A percentile compares a stretch with the other conserved stretches of the same genome.
phyloP scores from a whole-genome alignment of 2,797 vertebrate species.

The Anas bahamensis region DNA sequence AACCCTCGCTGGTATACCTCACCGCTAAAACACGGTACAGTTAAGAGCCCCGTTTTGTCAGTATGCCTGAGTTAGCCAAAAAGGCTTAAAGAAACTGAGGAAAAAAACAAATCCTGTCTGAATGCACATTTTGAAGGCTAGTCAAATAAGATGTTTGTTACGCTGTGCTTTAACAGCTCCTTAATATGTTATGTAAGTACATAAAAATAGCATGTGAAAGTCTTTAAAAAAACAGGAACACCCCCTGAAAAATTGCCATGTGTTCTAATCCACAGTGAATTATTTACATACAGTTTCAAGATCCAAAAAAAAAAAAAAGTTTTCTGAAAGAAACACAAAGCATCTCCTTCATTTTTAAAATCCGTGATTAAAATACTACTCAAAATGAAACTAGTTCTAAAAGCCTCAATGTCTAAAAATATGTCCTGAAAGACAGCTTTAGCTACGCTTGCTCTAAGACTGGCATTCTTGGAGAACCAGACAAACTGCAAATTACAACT shows the following conservation, averaged over 20 bases:
- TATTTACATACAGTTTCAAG: neutral
- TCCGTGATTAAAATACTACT: neutral
- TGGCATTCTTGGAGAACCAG: neutral
- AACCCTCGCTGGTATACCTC: neutral
- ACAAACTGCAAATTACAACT: neutral
- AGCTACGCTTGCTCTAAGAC: neutral
- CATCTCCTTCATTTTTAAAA: neutral
- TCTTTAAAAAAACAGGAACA: neutral
- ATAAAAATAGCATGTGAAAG: neutral
- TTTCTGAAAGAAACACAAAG: neutral
- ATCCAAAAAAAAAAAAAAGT: neutral
- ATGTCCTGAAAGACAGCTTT: neutral
- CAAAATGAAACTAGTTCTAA: constrained; percentile 2
- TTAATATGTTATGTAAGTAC: neutral
- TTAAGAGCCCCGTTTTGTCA: neutral
- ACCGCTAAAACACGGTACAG: neutral
- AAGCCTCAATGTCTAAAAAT: constrained; percentile 6
- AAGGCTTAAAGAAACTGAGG: neutral
- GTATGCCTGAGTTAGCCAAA: neutral
- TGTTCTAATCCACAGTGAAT: neutral
- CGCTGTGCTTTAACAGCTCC: neutral
- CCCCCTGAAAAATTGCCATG: neutral
- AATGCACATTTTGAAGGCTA: neutral
- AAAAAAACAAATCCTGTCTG: neutral
- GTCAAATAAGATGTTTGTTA: neutral